A percentile compares a stretch with the other conserved stretches of the same genome.
These are phyloP conservation scores for Lagria hirta DNA, from an alignment of 2,888 invertebrate species.

Conservation along the genomic window DNA sequence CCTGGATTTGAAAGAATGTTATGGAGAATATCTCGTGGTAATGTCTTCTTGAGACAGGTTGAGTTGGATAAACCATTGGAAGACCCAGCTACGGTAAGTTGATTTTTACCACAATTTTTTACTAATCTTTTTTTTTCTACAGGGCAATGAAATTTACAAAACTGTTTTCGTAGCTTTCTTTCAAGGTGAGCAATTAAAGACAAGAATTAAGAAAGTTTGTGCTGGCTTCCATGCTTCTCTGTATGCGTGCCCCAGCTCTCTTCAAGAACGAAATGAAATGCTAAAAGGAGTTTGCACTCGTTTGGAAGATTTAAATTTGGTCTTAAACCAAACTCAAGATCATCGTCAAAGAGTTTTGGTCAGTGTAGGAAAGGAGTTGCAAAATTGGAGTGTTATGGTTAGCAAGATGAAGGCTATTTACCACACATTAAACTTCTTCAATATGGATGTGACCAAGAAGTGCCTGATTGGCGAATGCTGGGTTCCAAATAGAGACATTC, in stretches of 20 bases:
- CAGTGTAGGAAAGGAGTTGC: conserved; percentile 83
- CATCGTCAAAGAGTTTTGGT: conserved; percentile 82
- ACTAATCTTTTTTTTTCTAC: conserved; percentile 30
- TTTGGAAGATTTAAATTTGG: conserved; percentile 84
- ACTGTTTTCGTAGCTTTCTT: conserved; percentile 87
- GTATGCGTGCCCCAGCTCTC: conserved; percentile 89
- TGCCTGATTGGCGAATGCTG: conserved; percentile 72
- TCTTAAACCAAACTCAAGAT: conserved; percentile 84
- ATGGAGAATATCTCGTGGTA: conserved; percentile 91
- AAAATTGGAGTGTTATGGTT: conserved; percentile 83
- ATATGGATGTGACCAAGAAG: conserved; percentile 72
- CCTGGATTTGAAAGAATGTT: conserved; percentile 90
- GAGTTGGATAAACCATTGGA: conserved; percentile 82
- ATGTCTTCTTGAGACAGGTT: conserved; percentile 84
- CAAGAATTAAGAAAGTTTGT: conserved; percentile 89
- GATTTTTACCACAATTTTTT: neutral
- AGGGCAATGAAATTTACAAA: conserved; percentile 88
- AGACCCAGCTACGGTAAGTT: conserved; percentile 80
- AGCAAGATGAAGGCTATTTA: conserved; percentile 78
- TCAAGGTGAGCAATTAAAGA: conserved; percentile 91
- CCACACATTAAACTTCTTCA: conserved; percentile 73
- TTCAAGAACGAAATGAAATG: conserved; percentile 84
- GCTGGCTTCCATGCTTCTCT: conserved; percentile 90
- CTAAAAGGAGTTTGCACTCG: conserved; percentile 85
- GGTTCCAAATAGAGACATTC: conserved; percentile 73